Conservation (phyloP, 23 tunicate genomes). For the Halocynthia roretzi region DNA sequence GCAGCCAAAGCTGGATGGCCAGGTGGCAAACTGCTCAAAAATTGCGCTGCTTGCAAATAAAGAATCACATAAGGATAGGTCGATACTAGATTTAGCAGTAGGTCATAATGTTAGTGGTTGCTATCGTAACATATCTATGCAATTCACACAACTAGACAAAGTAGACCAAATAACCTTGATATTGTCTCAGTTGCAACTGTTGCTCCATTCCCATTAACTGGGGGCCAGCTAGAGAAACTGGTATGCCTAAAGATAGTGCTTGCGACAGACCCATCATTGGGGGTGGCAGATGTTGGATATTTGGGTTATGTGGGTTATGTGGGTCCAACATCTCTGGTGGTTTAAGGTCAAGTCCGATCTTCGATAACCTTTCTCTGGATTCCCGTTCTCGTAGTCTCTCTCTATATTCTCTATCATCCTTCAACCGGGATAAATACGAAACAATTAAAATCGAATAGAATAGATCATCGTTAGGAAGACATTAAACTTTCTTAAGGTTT, state of each 20-base stretch:
- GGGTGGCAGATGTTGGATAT: neutral
- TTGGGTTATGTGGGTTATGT: neutral
- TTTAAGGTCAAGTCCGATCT: conserved; percentile 39
- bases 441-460: too few relatives aligned
- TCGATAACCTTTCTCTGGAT: conserved; percentile 71
- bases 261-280: neutral
- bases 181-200: conserved; percentile 18
- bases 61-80: neutral
- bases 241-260: conserved; percentile 1
- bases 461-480: too few relatives aligned
- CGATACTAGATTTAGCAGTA: neutral
- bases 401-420: too few relatives aligned
- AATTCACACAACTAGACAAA: neutral
- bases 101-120: neutral
- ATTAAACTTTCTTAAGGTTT: too few relatives aligned
- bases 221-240: conserved; percentile 11
- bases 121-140: neutral
- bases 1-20: conserved; percentile 12
- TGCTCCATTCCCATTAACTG: conserved; percentile 7
- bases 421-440: too few relatives aligned
- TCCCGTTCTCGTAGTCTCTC: conserved; percentile 13
- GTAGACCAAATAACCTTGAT: conserved; percentile 33
- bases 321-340: conserved; percentile 39
- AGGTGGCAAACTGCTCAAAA: conserved; percentile 6
- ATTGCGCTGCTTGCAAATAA: conserved; percentile 10